Evolutionary conservation across 2,888 invertebrate species (phyloP), one percentile per base, ranked within the genome.

Genomic region (Maniola hyperantus): DNA sequence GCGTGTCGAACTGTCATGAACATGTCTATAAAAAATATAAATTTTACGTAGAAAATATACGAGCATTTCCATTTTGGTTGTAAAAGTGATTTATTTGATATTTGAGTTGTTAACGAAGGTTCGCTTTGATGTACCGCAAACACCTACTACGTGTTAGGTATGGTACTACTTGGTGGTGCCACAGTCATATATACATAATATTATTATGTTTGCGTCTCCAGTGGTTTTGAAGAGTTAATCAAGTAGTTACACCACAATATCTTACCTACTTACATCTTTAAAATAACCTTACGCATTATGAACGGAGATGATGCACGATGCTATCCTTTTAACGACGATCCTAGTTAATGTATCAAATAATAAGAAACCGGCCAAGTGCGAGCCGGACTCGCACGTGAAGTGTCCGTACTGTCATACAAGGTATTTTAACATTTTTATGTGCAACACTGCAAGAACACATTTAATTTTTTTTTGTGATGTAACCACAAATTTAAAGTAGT

Each of bases 21-120:
- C 7, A 10, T 11, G 39, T 55, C 39, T 55, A 20, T 15, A 39
- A 39, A 34, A 36, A 18, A 39, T 36, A 55, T 6, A 6, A 20
- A 5, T 20, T 42, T 7, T 5, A 18, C 13, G 20, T 57, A 20
- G 57, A 6, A 57, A 34, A 57, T 55, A 55, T 39, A 55, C 15
- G 50, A 50, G 8, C 48, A 57, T 57, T 57, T 57, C 57, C 34
- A 18, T 57, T 39, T 42, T 11, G 5, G 57, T 57, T 39, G 57
- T 63, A 13, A 42, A 54, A 63, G 44, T 20, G 46, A 54, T 54
- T 54, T 65, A 68, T 46, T 65, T 68, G 7, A 15, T 66, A 64
- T 69, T 69, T 69, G 60, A 60, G 68, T 66, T 69, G 36, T 51
- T 69, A 64, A 69, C 60, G 66, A 66, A 66, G 58, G 62, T 44